Conservation (phyloP, 1,140 invertebrate species). For the Lanistes nyassanus region DNA sequence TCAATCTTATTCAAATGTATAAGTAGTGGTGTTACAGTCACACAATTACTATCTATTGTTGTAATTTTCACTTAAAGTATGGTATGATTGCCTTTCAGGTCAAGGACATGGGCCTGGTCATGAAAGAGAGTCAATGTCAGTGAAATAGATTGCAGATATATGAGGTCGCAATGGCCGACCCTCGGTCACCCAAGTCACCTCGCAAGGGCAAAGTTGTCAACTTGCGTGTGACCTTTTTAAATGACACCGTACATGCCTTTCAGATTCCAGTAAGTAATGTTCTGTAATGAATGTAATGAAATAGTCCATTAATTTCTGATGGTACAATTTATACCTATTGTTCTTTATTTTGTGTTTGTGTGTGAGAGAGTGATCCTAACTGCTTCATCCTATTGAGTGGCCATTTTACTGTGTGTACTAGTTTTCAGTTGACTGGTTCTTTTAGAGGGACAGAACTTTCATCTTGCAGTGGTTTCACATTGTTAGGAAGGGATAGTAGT, state of each 20-base stretch:
- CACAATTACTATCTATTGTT: background rate
- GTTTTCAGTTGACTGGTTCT: no score
- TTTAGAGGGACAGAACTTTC: no score
- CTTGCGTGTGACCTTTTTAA: slow-evolving; percentile 50
- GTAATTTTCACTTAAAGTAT: background rate
- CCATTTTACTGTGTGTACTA: no score
- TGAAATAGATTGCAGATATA: slow-evolving; percentile 17
- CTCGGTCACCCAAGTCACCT: slow-evolving; percentile 46
- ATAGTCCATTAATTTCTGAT: no score
- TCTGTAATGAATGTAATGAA: no score
- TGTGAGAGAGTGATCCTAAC: no score
- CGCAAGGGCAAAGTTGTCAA: slow-evolving; percentile 56
- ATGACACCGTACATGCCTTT: slow-evolving; percentile 53
- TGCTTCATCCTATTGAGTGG: no score
- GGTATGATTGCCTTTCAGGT: background rate
- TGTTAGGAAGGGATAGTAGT: no score
- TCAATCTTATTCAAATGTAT: background rate
- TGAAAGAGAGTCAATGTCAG: slow-evolving; percentile 1
- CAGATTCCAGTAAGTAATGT: slow-evolving; percentile 54
- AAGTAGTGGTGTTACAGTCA: background rate
- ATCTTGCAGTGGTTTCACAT: no score
- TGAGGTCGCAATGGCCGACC: slow-evolving; percentile 39
- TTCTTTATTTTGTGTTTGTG: no score
- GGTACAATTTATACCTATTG: no score
- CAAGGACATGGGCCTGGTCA: background rate